These are phyloP conservation scores for Podarcis raffonei DNA, from an alignment of 2,113 vertebrate species.

Conservation along the genomic window DNA sequence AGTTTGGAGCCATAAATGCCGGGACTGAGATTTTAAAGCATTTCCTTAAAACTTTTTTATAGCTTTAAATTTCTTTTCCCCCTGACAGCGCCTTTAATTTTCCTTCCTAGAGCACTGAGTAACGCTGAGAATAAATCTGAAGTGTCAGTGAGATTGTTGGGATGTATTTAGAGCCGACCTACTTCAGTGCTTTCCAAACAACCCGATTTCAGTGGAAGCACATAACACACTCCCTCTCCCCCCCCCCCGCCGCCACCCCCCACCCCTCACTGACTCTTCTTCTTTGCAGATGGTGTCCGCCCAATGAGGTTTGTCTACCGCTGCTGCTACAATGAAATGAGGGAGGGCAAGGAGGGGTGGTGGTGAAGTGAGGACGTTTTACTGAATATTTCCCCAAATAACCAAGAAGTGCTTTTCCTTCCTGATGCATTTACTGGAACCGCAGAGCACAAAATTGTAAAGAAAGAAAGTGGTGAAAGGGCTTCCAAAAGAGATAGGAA, in stretches of 20 bases:
- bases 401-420: constrained; percentile 47
- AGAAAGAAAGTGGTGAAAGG: constrained; percentile 11
- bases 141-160: constrained; percentile 30
- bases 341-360: neutral
- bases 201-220: neutral
- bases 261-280: neutral
- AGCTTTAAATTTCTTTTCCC: constrained; percentile 60
- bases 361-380: constrained; percentile 14
- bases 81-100: constrained; percentile 47
- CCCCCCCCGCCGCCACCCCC: neutral
- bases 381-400: constrained; percentile 37
- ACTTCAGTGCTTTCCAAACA: neutral
- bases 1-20: constrained; percentile 69
- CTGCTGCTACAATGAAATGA: neutral
- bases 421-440: neutral
- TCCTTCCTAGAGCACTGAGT: constrained; percentile 30
- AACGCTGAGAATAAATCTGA: constrained; percentile 46
- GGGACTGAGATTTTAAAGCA: constrained; percentile 57
- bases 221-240: neutral
- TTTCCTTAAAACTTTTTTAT: constrained; percentile 66
- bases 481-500: constrained; percentile 14
- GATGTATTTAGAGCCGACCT: constrained; percentile 21
- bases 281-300: neutral
- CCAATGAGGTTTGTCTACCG: constrained; percentile 23
- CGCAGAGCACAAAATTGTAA: neutral